Conservation (phyloP, 2,113 vertebrate genomes). For the Cervus canadensis region DNA sequence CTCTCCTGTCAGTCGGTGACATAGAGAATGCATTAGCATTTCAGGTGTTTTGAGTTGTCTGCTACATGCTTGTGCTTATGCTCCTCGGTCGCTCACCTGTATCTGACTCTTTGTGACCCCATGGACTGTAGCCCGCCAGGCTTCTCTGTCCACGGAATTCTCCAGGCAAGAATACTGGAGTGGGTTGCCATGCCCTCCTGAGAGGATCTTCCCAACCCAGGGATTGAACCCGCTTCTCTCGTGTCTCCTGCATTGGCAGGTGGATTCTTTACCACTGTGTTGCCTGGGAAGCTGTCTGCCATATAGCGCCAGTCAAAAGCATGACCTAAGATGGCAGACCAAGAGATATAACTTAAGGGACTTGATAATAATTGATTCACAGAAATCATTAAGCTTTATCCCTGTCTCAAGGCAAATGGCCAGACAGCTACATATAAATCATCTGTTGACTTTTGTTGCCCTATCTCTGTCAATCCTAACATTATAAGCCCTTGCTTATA, state of each 20-base stretch:
- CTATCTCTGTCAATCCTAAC: neutral
- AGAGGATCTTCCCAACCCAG: neutral
- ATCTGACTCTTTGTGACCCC: neutral
- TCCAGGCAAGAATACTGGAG: neutral
- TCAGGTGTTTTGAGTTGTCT: neutral
- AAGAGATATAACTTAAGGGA: neutral
- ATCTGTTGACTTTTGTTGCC: neutral
- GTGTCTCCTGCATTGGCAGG: neutral
- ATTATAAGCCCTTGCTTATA: neutral
- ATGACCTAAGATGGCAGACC: neutral
- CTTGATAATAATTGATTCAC: neutral
- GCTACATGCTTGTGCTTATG: accelerated
- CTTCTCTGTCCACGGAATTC: neutral
- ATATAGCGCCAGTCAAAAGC: neutral
- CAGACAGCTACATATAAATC: neutral
- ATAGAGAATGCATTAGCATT: neutral
- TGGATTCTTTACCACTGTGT: neutral
- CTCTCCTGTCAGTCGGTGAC: neutral
- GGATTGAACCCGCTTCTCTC: accelerated
- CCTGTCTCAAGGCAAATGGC: neutral
- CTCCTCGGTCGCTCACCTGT: accelerated
- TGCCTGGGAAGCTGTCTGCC: neutral
- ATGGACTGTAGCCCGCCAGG: neutral
- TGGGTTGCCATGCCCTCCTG: neutral
- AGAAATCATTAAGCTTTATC: neutral